Percentiles rank a stretch among this genome's conserved stretches.
phyloP scores from a whole-genome alignment of 2,888 invertebrate genomes.

The Trichopoda pennipes region DNA sequence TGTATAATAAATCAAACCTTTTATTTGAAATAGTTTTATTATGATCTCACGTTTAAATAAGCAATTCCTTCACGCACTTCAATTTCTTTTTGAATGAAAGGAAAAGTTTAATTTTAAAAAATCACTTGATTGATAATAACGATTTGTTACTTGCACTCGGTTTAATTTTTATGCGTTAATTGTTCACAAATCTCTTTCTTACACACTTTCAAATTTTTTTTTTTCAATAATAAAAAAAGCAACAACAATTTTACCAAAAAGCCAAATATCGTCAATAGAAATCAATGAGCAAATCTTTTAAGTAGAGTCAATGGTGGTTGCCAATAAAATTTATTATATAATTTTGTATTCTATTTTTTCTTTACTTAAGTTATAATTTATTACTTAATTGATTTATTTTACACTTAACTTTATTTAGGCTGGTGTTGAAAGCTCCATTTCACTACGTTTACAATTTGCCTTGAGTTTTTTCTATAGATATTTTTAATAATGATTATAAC shows the following conservation, averaged over 20 bases:
- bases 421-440: constrained; percentile 7
- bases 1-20: constrained; percentile 19
- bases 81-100: constrained; percentile 15
- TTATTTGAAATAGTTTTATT: constrained; percentile 20
- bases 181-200: constrained; percentile 47
- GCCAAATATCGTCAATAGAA: constrained; percentile 45
- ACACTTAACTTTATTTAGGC: neutral
- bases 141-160: constrained; percentile 20
- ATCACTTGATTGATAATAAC: constrained; percentile 59
- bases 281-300: constrained; percentile 28
- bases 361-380: constrained; percentile 22
- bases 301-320: constrained; percentile 49
- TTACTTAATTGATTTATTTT: constrained; percentile 26
- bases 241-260: constrained; percentile 55
- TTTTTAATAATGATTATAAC: constrained; percentile 7
- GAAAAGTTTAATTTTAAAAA: constrained; percentile 59
- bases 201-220: constrained; percentile 53
- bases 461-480: neutral
- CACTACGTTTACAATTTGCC: constrained; percentile 16
- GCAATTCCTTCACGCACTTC: neutral
- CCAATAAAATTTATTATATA: constrained; percentile 67
- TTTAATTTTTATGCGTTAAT: neutral
- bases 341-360: constrained; percentile 8
- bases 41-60: neutral
- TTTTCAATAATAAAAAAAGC: constrained; percentile 17